Conservation (phyloP, 2,113 vertebrate species). For the Cichladusa arquata region DNA sequence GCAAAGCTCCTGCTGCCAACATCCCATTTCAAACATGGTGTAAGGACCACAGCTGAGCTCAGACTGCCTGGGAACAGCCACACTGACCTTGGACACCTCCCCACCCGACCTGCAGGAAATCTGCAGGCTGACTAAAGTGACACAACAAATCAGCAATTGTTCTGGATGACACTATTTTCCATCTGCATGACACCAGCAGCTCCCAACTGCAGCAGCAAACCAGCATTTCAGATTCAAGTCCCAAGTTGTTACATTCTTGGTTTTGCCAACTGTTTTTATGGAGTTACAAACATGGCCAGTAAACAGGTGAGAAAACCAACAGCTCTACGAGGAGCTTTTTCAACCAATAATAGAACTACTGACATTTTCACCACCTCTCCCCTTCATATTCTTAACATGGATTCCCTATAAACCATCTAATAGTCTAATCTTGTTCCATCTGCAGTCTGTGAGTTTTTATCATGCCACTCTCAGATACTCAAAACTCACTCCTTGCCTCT, state of each 20-base stretch:
- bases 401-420: not conserved
- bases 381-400: not conserved
- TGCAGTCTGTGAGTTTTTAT: not conserved
- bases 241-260: not conserved
- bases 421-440: not conserved
- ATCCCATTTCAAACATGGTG: not conserved
- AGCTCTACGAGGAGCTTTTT: not conserved
- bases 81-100: not conserved
- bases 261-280: not conserved
- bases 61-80: not conserved
- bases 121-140: fast-evolving
- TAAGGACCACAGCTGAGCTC: not conserved
- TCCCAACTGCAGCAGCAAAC: not conserved
- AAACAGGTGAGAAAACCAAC: not conserved
- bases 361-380: not conserved
- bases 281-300: not conserved
- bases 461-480: not conserved
- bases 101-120: not conserved
- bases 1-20: not conserved
- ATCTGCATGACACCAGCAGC: not conserved
- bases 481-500: not conserved
- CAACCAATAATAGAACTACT: not conserved
- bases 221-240: not conserved
- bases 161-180: not conserved
- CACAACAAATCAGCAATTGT: not conserved